A percentile compares a stretch with the other conserved stretches of the same genome.
Conservation (phyloP, 2,113 vertebrate genomes). For the Oryzias celebensis region DNA sequence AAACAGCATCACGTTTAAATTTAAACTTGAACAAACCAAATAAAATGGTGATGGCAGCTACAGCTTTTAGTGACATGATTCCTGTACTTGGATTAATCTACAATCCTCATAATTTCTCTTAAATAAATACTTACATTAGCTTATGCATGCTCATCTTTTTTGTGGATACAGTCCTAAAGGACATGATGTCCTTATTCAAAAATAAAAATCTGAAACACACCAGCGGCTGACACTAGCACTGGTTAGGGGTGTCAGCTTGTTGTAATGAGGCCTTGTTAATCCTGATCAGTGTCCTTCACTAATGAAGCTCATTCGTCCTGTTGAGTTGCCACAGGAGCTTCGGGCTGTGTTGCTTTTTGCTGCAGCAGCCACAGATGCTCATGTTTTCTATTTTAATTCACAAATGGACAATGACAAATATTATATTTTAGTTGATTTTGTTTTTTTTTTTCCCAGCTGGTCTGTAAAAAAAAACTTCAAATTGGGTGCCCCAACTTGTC, state of each 20-base stretch:
- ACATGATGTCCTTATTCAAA: slow-evolving; percentile 3
- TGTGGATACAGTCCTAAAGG: too few species aligned
- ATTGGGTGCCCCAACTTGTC: too few species aligned
- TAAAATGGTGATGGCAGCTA: too few species aligned
- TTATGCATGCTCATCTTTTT: too few species aligned
- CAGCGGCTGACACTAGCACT: slow-evolving; percentile 7
- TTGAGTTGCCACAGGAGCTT: slow-evolving; percentile 29
- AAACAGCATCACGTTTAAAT: too few species aligned
- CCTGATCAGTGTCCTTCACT: slow-evolving; percentile 61
- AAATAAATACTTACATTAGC: too few species aligned
- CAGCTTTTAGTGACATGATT: too few species aligned
- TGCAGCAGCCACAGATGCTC: slow-evolving; percentile 24
- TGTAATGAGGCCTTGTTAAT: slow-evolving; percentile 53
- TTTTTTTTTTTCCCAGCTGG: slow-evolving; percentile 7
- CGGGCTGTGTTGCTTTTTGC: slow-evolving; percentile 11
- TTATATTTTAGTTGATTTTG: background rate
- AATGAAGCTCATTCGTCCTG: slow-evolving; percentile 55
- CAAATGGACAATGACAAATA: slow-evolving; percentile 6
- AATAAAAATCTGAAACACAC: background rate
- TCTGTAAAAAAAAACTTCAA: too few species aligned
- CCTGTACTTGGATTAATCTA: too few species aligned
- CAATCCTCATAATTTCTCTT: too few species aligned
- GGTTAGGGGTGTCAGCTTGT: slow-evolving; percentile 30
- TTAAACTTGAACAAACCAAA: too few species aligned
- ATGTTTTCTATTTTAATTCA: slow-evolving; percentile 29